Evolutionary conservation across 2,888 invertebrate genomes (phyloP).

Genomic region (Napeogenes sylphis): DNA sequence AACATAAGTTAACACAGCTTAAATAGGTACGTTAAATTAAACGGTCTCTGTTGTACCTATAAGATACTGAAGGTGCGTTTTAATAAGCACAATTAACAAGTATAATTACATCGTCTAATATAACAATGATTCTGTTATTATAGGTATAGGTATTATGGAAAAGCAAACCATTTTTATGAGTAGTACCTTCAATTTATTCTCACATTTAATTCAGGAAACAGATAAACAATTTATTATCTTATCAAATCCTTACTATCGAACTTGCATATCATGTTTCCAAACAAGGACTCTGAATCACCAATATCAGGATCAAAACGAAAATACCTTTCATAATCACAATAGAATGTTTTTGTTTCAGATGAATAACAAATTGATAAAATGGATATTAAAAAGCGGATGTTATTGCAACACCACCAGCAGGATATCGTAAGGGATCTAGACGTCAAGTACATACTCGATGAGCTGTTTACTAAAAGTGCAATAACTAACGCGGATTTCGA

Average conservation of each 20-base stretch:
- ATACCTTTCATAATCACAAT: not conserved
- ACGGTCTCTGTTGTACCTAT: no score
- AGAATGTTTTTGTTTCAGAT: conserved; percentile 46
- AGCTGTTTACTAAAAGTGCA: conserved; percentile 61
- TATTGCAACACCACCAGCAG: conserved; percentile 61
- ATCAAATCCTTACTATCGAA: no score
- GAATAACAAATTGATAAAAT: conserved; percentile 48
- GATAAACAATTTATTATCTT: no score
- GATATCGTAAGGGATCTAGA: conserved; percentile 71
- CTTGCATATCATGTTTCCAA: no score
- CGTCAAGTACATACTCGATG: conserved; percentile 65
- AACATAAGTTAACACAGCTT: no score
- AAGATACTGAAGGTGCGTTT: not conserved
- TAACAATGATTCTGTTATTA: not conserved
- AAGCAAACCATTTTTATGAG: no score
- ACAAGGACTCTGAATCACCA: no score
- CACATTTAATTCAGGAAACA: no score
- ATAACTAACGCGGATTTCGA: conserved; percentile 59
- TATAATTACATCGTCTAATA: not conserved
- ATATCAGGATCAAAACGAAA: no score
- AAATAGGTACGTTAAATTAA: no score
- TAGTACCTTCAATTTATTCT: no score
- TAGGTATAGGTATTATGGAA: not conserved
- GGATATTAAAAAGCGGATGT: conserved; percentile 59
- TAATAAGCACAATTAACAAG: conserved; percentile 1